Base-by-base conservation (phyloP, 2,113 vertebrate genomes). In the Cardinalis cardinalis region DNA sequence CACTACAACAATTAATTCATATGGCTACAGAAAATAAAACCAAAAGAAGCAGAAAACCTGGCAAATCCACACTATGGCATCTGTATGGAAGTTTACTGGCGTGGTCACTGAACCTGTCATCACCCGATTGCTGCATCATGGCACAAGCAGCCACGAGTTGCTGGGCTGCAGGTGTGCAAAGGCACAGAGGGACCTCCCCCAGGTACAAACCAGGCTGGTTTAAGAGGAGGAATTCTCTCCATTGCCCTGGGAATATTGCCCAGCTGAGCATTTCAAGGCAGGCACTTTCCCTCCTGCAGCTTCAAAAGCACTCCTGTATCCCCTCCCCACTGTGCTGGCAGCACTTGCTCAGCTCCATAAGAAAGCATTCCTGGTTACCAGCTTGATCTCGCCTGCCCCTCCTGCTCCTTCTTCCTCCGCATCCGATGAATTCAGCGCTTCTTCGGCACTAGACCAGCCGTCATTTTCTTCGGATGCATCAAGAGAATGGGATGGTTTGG, bases 381-480 rank as follows among this genome's bases (percentile, higher is more conserved):
- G 98, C 92, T 99, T 99, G 90, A 97, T 98, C 55, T 95, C 96
- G 51, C 41, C 59, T 51, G 93, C 89, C 3, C 75, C 91, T 70
- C 86, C 73, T 74, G 88, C 94, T 77, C 89, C 96, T 49, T 99
- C 99, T 2, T 99, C 99, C 93, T 99, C 99, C 0, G 98, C 98
- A 80, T 99, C 99, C 0, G 99, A 98, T 7, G 98, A 99, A 96
- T 99, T 99, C 18, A 99, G 94, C 1, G 98, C 98, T 23, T 99
- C 99, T 75, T 99, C 99, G 1, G 98, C 96, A 9, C 99, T 99
- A 28, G 99, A 99, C 96, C 99, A 99, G 55, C 98, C 98, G 0
- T 99, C 99, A 14, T 98, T 97, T 90, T 99, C 99, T 97, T 98
- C 99, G 9, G 99, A 98, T 28, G 97, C 98, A 63, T 99, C 98